These are phyloP conservation scores for Andrena cerasifolii DNA, from an alignment of 1,140 invertebrate genomes.

Conservation along the genomic window DNA sequence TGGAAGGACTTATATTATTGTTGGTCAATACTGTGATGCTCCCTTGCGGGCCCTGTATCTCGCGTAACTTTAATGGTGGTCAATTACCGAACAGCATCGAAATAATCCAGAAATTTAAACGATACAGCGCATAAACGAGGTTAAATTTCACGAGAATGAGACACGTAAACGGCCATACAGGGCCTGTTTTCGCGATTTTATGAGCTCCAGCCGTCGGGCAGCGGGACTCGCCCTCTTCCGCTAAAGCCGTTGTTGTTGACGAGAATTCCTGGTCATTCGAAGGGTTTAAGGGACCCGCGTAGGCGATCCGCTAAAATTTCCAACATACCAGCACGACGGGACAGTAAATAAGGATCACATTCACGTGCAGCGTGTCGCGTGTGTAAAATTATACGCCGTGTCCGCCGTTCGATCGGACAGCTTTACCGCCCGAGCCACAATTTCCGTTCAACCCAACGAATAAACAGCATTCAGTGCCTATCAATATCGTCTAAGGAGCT, in stretches of 20 bases:
- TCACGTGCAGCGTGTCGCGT: neutral
- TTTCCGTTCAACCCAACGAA: conserved; percentile 13
- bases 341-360: conserved; percentile 53
- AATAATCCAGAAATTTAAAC: neutral
- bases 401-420: neutral
- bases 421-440: conserved; percentile 25
- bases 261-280: conserved; percentile 52
- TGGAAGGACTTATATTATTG: no score
- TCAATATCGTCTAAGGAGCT: conserved; percentile 10
- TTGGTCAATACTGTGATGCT: no score
- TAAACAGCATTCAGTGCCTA: neutral
- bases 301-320: conserved; percentile 36
- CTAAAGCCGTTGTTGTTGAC: conserved; percentile 30
- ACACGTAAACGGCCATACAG: conserved; percentile 1
- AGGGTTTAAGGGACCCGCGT: conserved; percentile 24
- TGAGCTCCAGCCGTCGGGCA: neutral
- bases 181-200: conserved; percentile 33
- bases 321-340: conserved; percentile 14
- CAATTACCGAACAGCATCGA: neutral
- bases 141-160: conserved; percentile 7
- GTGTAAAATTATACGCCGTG: conserved; percentile 30
- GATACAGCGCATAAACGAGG: neutral
- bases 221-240: conserved; percentile 1
- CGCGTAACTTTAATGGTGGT: no score
- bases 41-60: no score